A percentile compares a stretch with the other conserved stretches of the same genome.
Conservation (phyloP, 2,113 vertebrate genomes). For the human (Homo sapiens) region GRCh38 chr5:60838001-60838500, state of each 20-base stretch:
- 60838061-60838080: neutral
- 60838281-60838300: neutral
- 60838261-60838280: neutral
- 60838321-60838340: neutral
- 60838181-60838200: neutral
- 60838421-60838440: neutral
- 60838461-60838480: neutral
- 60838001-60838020: neutral
- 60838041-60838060: neutral
- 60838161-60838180: neutral
- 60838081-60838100: neutral
- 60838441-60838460: neutral
- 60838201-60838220: neutral
- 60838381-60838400: neutral
- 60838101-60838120: neutral
- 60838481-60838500: neutral
- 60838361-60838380: neutral
- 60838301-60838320: neutral
- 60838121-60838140: neutral
- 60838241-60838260: neutral
- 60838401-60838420: neutral
- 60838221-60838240: neutral
- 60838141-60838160: neutral
- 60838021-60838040: neutral
- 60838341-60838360: neutral